phyloP scores from a whole-genome alignment of 2,797 vertebrate genomes.

The Xenops minutus region DNA sequence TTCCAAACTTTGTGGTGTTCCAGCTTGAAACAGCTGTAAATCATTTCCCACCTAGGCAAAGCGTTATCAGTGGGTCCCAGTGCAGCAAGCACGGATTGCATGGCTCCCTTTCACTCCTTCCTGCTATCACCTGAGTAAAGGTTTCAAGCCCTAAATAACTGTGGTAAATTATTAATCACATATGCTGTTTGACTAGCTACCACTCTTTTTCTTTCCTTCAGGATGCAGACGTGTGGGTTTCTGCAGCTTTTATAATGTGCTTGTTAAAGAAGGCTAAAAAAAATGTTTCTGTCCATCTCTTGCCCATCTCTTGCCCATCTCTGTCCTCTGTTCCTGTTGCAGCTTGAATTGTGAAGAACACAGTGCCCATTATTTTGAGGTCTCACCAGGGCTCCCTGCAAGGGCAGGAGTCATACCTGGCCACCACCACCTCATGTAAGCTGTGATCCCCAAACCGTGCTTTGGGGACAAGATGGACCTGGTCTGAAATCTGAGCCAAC shows the following conservation, averaged over 20 bases:
- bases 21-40: neutral
- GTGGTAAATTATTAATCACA: neutral
- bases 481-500: neutral
- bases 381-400: neutral
- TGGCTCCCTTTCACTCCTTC: neutral
- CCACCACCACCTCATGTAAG: rapidly evolving
- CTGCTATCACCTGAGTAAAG: neutral
- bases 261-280: neutral
- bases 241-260: neutral
- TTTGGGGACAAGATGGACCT: neutral
- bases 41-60: neutral
- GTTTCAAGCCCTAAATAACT: neutral
- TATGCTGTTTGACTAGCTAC: neutral
- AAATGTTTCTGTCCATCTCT: neutral
- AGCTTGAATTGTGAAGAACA: neutral
- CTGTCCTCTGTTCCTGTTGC: neutral
- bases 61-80: neutral
- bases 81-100: neutral
- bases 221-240: neutral
- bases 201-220: neutral
- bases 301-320: too few relatives aligned
- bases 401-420: neutral
- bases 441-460: neutral
- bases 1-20: neutral
- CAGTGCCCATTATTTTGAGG: neutral